Base-by-base conservation (phyloP, 2,797 vertebrate genomes). In the Sebastes diaconus region DNA sequence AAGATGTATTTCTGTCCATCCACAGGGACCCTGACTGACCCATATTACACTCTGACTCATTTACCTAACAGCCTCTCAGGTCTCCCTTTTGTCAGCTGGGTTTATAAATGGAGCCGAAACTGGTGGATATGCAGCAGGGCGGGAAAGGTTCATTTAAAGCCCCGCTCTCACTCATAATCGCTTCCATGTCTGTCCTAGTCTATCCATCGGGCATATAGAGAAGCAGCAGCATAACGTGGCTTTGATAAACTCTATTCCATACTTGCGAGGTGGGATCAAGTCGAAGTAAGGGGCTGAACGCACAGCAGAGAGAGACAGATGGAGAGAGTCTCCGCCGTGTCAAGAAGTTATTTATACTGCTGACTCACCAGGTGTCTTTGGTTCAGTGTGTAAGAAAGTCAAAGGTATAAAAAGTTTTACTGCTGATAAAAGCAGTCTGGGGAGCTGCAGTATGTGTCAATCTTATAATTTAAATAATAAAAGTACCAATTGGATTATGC, bases 71-170 rank as follows among this genome's bases (percentile, higher is more conserved):
- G 77, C 67, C 78, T 81, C 77, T 77, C 27, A 27, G 68, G 74
- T 61, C 68, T 87, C 12, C 16, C 68, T 78, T 54, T 67, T 85
- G 86, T 90, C 85, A 71, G 71, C 57, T 32, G 27, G 50, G 55
- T 83, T 88, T 89, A 90, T 60, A 90, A 93, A 93, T 77, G 78
- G 72, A 84, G 73, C 29, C 29, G 5, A 76, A 84, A 78, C 36
- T 65, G 24, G 25, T 52, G 72, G 76, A 79, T 73, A 68, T 57
- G 36, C 72, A 77, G 42, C 68, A 30, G n/a, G 59, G 10, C 3
- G 12, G 30, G 50, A 50, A 77, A 74, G 65, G 61, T 87, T 77
- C 7, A 68, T 75, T 77, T 80, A 86, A 74, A 91, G 75, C 79
- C 67, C 68, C 13, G 57, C 75, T 83, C 76, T 84, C 77, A 71